Conservation (phyloP, 2,113 vertebrate species). For the Solea senegalensis region DNA sequence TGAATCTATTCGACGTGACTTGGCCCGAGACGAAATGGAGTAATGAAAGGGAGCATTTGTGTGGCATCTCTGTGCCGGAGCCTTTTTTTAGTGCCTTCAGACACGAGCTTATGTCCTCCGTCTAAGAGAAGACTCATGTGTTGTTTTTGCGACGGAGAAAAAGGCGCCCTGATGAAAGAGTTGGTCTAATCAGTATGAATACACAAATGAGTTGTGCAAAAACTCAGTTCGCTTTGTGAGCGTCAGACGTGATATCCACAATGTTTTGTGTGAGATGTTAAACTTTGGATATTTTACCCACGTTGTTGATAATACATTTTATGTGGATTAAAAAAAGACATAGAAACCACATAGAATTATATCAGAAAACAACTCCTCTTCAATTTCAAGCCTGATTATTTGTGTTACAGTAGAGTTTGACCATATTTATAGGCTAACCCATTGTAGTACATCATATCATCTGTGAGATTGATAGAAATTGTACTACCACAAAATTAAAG, state of each 20-base stretch:
- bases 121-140: slow-evolving; percentile 9
- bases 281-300: too few relatives aligned
- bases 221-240: slow-evolving; percentile 27
- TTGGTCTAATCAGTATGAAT: slow-evolving; percentile 38
- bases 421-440: too few relatives aligned
- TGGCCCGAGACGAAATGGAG: slow-evolving; percentile 12
- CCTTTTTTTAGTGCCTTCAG: slow-evolving; percentile 18
- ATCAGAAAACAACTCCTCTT: too few relatives aligned
- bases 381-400: too few relatives aligned
- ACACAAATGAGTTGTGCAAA: slow-evolving; percentile 31
- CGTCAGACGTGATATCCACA: slow-evolving; percentile 20
- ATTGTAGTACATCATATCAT: too few relatives aligned
- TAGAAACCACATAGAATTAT: too few relatives aligned
- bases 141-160: slow-evolving; percentile 11
- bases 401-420: too few relatives aligned
- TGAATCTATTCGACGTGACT: slow-evolving; percentile 54
- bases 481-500: too few relatives aligned
- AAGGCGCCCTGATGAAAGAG: not conserved
- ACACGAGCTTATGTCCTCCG: slow-evolving; percentile 35
- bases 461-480: too few relatives aligned
- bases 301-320: too few relatives aligned
- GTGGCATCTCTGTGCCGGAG: slow-evolving; percentile 23
- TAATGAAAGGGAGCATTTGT: slow-evolving; percentile 61
- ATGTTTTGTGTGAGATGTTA: not conserved
- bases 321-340: too few relatives aligned